A percentile compares a stretch with the other conserved stretches of the same genome.
Conservation (phyloP, 2,113 vertebrate species). For the Amblyornis subalaris region DNA sequence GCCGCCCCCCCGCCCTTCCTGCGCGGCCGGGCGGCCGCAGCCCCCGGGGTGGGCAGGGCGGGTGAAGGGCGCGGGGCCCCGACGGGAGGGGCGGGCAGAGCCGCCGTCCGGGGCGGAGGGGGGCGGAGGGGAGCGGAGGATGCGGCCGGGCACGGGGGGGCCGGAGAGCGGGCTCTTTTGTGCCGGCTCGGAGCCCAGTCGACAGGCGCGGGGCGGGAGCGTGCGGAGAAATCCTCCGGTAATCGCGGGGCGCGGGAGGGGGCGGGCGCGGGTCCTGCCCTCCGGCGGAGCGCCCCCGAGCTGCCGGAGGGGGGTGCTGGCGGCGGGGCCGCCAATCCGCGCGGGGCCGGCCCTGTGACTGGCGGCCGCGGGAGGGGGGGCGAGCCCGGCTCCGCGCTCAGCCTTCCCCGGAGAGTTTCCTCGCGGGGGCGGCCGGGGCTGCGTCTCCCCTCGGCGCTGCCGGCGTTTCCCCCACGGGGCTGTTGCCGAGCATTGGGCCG, state of each 20-base stretch:
- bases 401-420: background rate
- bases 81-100: background rate
- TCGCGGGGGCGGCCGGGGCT: background rate
- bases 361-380: background rate
- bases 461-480: background rate
- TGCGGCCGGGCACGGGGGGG: background rate
- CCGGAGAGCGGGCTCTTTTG: background rate
- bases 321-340: slow-evolving; percentile 9
- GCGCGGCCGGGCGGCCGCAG: background rate
- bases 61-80: background rate
- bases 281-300: background rate
- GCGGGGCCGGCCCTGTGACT: slow-evolving; percentile 1
- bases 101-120: background rate
- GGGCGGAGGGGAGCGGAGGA: background rate
- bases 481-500: background rate
- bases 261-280: background rate
- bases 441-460: background rate
- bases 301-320: slow-evolving; percentile 14
- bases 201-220: too few species aligned
- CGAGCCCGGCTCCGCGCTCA: background rate
- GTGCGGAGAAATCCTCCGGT: background rate
- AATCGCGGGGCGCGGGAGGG: background rate
- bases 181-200: fast-evolving
- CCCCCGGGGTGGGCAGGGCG: background rate
- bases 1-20: background rate